Evolutionary conservation across 2,113 vertebrate species (phyloP).

Genomic region (Cromileptes altivelis): DNA sequence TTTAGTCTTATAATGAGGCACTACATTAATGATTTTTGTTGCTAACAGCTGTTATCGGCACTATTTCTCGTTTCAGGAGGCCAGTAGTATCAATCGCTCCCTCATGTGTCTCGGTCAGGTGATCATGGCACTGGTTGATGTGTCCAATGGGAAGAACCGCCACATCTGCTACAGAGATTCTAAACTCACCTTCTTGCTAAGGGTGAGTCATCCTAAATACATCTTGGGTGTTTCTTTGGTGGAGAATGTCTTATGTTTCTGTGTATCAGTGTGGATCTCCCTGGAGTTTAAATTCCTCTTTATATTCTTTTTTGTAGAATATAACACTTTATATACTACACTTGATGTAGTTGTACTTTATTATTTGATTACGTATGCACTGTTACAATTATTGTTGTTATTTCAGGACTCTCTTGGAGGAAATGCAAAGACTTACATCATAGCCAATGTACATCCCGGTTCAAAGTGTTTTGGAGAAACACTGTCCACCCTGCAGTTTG

Average conservation of each 20-base stretch:
- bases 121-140: conserved; percentile 94
- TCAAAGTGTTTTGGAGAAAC: conserved; percentile 97
- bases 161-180: conserved; percentile 96
- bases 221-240: background rate
- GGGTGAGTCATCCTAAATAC: conserved; percentile 80
- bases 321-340: background rate
- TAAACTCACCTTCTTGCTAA: conserved; percentile 94
- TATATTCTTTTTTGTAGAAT: background rate
- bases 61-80: conserved; percentile 85
- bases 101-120: conserved; percentile 96
- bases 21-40: background rate
- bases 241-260: background rate
- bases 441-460: conserved; percentile 97
- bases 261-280: background rate
- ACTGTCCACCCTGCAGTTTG: conserved; percentile 95
- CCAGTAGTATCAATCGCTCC: conserved; percentile 96
- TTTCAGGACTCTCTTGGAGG: conserved; percentile 96
- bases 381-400: background rate
- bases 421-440: conserved; percentile 96
- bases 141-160: conserved; percentile 93
- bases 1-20: background rate
- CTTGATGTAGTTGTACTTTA: background rate
- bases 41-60: conserved; percentile 8
- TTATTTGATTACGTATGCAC: background rate
- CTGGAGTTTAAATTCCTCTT: background rate